These are phyloP conservation scores for Spheniscus mendiculus DNA, from an alignment of 2,113 vertebrate species.

Conservation along the genomic window DNA sequence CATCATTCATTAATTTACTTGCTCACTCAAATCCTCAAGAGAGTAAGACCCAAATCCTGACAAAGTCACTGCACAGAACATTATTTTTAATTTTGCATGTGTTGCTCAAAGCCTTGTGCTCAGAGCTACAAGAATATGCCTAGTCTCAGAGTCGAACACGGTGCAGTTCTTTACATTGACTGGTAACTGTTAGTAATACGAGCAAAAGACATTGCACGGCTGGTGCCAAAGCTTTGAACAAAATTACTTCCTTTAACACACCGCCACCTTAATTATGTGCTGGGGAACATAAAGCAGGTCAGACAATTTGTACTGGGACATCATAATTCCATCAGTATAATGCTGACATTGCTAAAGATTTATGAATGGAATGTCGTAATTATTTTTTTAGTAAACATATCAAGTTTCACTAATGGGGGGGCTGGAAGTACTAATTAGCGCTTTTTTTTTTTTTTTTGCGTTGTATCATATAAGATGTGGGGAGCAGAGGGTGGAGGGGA, in stretches of 20 bases:
- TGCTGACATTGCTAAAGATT: constrained; percentile 90
- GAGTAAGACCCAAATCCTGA: neutral
- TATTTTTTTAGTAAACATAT: constrained; percentile 86
- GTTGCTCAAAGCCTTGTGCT: neutral
- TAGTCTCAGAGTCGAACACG: constrained; percentile 70
- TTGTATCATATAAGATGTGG: constrained; percentile 78
- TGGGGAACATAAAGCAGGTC: constrained; percentile 90
- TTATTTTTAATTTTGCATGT: constrained; percentile 21
- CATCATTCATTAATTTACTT: constrained; percentile 54
- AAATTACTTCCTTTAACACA: constrained; percentile 93
- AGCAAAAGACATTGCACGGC: constrained; percentile 82
- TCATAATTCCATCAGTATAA: constrained; percentile 92
- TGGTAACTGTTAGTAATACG: constrained; percentile 83
- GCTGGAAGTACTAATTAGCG: constrained; percentile 92
- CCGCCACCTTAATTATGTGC: constrained; percentile 92
- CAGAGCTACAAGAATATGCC: constrained; percentile 2
- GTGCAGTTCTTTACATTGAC: constrained; percentile 73
- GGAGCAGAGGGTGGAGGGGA: constrained; percentile 47
- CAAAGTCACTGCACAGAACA: neutral
- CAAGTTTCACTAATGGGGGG: constrained; percentile 84
- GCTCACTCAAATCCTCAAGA: neutral
- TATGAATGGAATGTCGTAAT: constrained; percentile 90
- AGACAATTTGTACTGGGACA: constrained; percentile 93
- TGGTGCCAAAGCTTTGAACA: constrained; percentile 90
- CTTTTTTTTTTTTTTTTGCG: constrained; percentile 74